These are phyloP conservation scores for Sebastes umbrosus DNA, from an alignment of 2,797 vertebrate genomes.

Conservation along the genomic window DNA sequence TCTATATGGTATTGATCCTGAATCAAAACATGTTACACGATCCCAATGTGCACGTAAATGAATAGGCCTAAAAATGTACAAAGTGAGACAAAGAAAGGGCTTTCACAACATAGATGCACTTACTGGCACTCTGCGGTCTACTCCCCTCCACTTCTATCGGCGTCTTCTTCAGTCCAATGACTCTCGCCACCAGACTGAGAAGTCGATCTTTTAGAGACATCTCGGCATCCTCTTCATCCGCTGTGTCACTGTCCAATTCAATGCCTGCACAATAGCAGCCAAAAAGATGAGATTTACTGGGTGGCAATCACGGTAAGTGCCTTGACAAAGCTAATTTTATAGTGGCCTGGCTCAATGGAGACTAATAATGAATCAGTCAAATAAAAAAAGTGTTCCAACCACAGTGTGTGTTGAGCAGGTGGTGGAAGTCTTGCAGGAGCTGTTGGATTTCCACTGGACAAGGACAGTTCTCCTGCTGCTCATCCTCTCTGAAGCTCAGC, in stretches of 20 bases:
- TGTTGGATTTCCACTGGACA: conserved; percentile 89
- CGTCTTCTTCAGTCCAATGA: conserved; percentile 84
- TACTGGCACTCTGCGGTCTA: conserved; percentile 54
- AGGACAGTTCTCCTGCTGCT: conserved; percentile 87
- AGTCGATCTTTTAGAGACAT: conserved; percentile 86
- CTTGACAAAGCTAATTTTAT: background rate
- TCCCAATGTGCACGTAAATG: background rate
- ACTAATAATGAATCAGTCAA: conserved; percentile 19
- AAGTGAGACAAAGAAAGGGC: background rate
- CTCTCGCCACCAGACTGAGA: conserved; percentile 84
- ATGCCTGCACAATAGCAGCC: conserved; percentile 80
- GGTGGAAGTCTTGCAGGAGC: conserved; percentile 90
- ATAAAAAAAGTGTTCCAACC: conserved; percentile 74
- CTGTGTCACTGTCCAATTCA: conserved; percentile 83
- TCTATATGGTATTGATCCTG: background rate
- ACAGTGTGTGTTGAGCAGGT: conserved; percentile 89
- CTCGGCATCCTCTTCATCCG: conserved; percentile 80
- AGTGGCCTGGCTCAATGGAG: background rate
- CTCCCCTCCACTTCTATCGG: conserved; percentile 76
- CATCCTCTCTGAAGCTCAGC: conserved; percentile 89
- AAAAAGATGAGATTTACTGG: background rate
- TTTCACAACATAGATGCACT: conserved; percentile 18
- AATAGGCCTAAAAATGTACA: background rate
- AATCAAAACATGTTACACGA: background rate
- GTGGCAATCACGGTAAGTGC: background rate